Conservation (phyloP, 2,888 invertebrate species). For the Tachina lurida region DNA sequence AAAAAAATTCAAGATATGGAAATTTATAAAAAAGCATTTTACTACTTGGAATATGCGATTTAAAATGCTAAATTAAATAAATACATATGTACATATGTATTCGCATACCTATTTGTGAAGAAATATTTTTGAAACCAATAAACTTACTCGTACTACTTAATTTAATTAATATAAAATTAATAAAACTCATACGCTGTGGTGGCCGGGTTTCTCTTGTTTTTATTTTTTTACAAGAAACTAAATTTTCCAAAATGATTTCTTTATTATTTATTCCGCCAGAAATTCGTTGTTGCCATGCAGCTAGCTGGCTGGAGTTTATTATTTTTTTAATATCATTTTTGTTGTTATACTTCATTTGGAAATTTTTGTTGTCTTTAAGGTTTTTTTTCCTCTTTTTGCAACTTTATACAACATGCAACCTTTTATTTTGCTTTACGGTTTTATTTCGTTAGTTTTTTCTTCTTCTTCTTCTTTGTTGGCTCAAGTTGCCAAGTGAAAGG, state of each 20-base stretch:
- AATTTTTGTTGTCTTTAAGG: conserved; percentile 56
- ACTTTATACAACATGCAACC: conserved; percentile 56
- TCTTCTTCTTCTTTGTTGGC: conserved; percentile 3
- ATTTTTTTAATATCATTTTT: conserved; percentile 11
- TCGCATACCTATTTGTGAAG: neutral
- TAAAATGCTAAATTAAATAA: too few relatives aligned
- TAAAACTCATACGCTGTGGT: conserved; percentile 44
- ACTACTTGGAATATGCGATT: too few relatives aligned
- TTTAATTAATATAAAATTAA: conserved; percentile 25
- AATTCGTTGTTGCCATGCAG: conserved; percentile 58
- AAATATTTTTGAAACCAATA: neutral
- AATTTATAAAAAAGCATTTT: neutral
- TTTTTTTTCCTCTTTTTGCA: conserved; percentile 20
- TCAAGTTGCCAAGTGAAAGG: conserved; percentile 69
- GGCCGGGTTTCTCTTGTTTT: neutral
- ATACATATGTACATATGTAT: neutral
- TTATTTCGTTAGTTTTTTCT: conserved; percentile 43
- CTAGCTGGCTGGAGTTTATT: conserved; percentile 28
- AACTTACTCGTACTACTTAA: neutral
- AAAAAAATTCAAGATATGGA: neutral
- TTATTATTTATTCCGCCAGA: neutral
- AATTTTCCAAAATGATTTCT: neutral
- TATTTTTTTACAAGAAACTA: neutral
- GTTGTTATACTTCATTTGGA: conserved; percentile 53
- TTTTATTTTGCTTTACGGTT: conserved; percentile 54